These are phyloP conservation scores for Dreissena polymorpha DNA, from an alignment of 1,140 invertebrate genomes.

Conservation along the genomic window DNA sequence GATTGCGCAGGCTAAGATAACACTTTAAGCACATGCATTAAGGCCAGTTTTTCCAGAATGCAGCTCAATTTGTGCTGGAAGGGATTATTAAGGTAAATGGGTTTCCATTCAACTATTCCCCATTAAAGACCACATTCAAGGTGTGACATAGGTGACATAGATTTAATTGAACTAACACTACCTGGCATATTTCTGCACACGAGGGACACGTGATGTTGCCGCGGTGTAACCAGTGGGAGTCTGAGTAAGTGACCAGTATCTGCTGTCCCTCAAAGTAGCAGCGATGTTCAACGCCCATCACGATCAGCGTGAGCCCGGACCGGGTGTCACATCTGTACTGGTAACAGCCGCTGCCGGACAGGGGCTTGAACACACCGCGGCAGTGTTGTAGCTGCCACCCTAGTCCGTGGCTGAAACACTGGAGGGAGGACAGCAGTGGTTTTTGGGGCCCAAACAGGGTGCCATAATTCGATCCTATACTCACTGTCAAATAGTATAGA, in stretches of 20 bases:
- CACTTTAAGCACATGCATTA: too few species aligned
- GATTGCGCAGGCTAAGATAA: too few species aligned
- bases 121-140: too few species aligned
- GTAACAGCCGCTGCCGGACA: constrained; percentile 48
- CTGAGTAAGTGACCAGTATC: constrained; percentile 15
- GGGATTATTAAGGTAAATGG: too few species aligned
- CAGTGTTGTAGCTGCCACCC: constrained; percentile 25
- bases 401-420: constrained; percentile 40
- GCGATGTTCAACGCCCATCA: constrained; percentile 16
- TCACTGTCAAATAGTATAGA: too few species aligned
- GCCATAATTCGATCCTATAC: too few species aligned
- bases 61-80: too few species aligned
- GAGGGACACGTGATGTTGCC: constrained; percentile 53
- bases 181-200: constrained; percentile 32
- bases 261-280: constrained; percentile 39
- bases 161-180: neutral
- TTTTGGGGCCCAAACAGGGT: too few species aligned
- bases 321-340: constrained; percentile 25
- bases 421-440: too few species aligned
- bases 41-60: too few species aligned
- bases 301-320: constrained; percentile 27
- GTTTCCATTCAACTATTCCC: too few species aligned
- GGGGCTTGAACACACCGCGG: constrained; percentile 24
- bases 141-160: too few species aligned
- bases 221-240: constrained; percentile 7